Conservation (phyloP, 2,113 vertebrate genomes). For the Clinocottus analis region DNA sequence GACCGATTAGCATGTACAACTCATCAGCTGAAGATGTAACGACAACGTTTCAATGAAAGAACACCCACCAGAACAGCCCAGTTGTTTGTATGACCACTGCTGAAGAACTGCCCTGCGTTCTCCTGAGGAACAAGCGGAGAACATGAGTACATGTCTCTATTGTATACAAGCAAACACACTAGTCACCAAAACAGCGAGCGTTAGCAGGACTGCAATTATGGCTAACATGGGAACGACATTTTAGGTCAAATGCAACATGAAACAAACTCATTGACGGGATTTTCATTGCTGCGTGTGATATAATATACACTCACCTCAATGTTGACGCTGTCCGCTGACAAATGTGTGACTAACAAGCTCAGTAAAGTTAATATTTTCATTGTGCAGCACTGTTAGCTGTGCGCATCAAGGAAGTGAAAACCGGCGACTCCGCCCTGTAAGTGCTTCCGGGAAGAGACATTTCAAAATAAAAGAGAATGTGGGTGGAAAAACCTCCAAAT, state of each 20-base stretch:
- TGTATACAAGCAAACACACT: not conserved
- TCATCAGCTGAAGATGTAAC: not conserved
- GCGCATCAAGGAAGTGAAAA: slow-evolving; percentile 39
- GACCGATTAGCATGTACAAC: not conserved
- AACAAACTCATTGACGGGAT: fast-evolving
- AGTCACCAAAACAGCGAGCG: slow-evolving; percentile 11
- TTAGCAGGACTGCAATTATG: slow-evolving; percentile 20
- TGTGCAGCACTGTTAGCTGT: slow-evolving; percentile 39
- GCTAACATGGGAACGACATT: slow-evolving; percentile 32
- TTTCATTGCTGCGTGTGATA: not conserved
- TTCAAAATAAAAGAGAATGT: slow-evolving; percentile 72
- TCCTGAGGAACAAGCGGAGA: slow-evolving; percentile 74
- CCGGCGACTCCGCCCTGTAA: not conserved
- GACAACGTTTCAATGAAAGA: not conserved
- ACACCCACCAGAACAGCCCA: slow-evolving; percentile 94
- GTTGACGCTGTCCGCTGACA: slow-evolving; percentile 39
- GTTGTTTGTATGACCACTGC: slow-evolving; percentile 97
- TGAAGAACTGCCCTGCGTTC: slow-evolving; percentile 90
- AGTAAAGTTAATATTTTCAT: slow-evolving; percentile 66
- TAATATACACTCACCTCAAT: slow-evolving; percentile 71
- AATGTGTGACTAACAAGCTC: slow-evolving; percentile 32
- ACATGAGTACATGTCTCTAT: not conserved
- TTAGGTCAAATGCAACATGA: not conserved
- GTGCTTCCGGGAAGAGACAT: slow-evolving; percentile 11
- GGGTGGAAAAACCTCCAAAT: not conserved